Conservation (phyloP, 2,113 vertebrate species). For the Piprites chloris region DNA sequence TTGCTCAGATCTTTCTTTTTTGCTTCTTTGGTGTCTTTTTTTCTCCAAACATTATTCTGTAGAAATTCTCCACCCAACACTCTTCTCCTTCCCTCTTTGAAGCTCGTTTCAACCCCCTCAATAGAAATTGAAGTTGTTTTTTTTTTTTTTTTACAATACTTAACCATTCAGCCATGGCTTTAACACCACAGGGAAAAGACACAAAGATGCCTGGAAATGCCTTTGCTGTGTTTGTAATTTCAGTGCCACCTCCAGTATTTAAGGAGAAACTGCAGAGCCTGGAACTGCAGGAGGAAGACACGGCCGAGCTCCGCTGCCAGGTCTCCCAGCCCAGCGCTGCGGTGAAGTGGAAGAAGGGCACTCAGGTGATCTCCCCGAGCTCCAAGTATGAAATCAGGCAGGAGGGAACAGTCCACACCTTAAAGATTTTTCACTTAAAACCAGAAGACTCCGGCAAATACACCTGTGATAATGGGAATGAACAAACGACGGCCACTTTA, state of each 20-base stretch:
- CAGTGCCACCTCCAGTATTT: slow-evolving; percentile 72
- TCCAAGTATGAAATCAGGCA: slow-evolving; percentile 77
- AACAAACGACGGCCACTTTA: slow-evolving; percentile 73
- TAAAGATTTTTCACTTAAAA: slow-evolving; percentile 70
- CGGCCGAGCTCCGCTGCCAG: slow-evolving; percentile 71
- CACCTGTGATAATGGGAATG: slow-evolving; percentile 75
- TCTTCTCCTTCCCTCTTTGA: not conserved
- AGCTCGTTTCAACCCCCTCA: not conserved
- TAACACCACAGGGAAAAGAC: rapidly evolving
- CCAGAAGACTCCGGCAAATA: slow-evolving; percentile 77
- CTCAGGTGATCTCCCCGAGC: slow-evolving; percentile 65
- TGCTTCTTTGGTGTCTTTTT: not conserved
- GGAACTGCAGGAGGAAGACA: slow-evolving; percentile 64
- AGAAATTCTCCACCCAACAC: not conserved
- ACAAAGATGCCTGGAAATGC: not conserved
- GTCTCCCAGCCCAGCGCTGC: slow-evolving; percentile 62
- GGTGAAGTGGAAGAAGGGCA: slow-evolving; percentile 75
- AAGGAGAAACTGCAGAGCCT: slow-evolving; percentile 76
- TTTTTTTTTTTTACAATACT: not conserved
- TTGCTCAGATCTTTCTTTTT: not conserved
- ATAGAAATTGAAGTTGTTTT: not conserved
- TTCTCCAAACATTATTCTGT: not conserved
- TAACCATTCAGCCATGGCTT: not conserved
- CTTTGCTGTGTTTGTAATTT: not conserved
- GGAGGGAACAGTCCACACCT: slow-evolving; percentile 56